Percentiles rank a stretch among this genome's conserved stretches.
These are phyloP conservation scores for Natator depressus DNA, from an alignment of 2,113 vertebrate species.

Conservation along the genomic window DNA sequence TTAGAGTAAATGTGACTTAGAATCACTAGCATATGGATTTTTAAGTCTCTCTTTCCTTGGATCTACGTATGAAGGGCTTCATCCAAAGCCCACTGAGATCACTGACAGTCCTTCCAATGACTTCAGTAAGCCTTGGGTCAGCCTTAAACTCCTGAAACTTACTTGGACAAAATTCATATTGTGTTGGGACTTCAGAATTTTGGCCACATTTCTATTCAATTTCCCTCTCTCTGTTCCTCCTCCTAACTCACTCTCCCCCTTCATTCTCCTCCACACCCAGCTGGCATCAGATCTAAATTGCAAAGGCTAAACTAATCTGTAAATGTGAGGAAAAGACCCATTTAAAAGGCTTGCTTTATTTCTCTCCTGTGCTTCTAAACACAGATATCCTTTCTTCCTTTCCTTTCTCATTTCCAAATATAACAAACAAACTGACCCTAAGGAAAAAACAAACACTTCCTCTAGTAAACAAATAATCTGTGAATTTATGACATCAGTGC, in stretches of 20 bases:
- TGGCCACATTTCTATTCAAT: neutral
- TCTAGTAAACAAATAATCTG: constrained; percentile 49
- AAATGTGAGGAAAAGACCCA: neutral
- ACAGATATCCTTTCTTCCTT: constrained; percentile 16
- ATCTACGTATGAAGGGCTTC: neutral
- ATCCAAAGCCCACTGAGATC: neutral
- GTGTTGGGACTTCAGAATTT: neutral
- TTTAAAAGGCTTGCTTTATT: neutral
- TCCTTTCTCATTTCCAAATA: constrained; percentile 49
- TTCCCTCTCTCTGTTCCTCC: neutral
- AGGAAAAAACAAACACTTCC: constrained; percentile 60
- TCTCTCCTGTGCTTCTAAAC: constrained; percentile 1
- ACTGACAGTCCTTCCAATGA: neutral
- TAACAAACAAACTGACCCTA: constrained; percentile 50
- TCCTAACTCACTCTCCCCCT: neutral
- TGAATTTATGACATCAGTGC: constrained; percentile 17
- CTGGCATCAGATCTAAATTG: neutral
- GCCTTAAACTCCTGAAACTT: neutral
- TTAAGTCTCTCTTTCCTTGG: neutral
- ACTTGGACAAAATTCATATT: neutral
- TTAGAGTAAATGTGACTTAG: neutral
- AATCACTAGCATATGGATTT: neutral
- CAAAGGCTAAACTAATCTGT: neutral
- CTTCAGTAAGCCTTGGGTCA: neutral
- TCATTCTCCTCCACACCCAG: neutral